Evolutionary conservation across 92 coral and sea anemone species (phyloP).

Genomic region (Phenganax stokvisi): DNA sequence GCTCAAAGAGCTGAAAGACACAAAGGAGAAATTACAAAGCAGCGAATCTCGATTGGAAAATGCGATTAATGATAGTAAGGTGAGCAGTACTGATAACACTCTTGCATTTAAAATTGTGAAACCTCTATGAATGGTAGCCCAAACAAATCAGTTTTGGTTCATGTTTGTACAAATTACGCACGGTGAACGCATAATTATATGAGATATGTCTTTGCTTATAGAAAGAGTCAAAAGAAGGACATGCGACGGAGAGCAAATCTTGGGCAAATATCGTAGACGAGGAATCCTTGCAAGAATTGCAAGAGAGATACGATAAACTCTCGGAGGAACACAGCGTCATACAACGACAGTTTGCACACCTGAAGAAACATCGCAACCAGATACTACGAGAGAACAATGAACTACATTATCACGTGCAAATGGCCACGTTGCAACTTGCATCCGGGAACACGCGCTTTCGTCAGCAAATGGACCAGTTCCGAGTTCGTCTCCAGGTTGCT

Average conservation of each 20-base stretch:
- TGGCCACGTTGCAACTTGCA: slow-evolving; percentile 90
- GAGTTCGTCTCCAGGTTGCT: slow-evolving; percentile 72
- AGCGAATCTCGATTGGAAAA: slow-evolving; percentile 31
- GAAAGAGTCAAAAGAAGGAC: slow-evolving; percentile 9
- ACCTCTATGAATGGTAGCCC: neutral
- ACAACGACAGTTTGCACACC: slow-evolving; percentile 72
- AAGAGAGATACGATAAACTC: slow-evolving; percentile 53
- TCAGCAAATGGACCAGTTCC: slow-evolving; percentile 84
- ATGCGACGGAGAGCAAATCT: slow-evolving; percentile 30
- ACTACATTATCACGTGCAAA: slow-evolving; percentile 81
- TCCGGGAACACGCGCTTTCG: slow-evolving; percentile 84
- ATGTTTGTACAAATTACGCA: no score
- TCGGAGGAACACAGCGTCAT: slow-evolving; percentile 55
- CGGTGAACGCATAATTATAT: no score
- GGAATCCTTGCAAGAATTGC: slow-evolving; percentile 55
- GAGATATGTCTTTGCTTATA: no score
- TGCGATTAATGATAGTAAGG: neutral
- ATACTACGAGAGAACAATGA: slow-evolving; percentile 86
- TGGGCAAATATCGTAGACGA: slow-evolving; percentile 60
- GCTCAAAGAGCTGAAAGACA: slow-evolving; percentile 50
- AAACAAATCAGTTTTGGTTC: neutral
- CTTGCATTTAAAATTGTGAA: neutral
- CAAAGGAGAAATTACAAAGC: slow-evolving; percentile 49
- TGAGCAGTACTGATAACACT: neutral
- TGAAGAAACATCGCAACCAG: slow-evolving; percentile 89